Evolutionary conservation across 2,113 vertebrate species (phyloP), one percentile per base, ranked within the genome.

Genomic region (Chloropsis cyanopogon): DNA sequence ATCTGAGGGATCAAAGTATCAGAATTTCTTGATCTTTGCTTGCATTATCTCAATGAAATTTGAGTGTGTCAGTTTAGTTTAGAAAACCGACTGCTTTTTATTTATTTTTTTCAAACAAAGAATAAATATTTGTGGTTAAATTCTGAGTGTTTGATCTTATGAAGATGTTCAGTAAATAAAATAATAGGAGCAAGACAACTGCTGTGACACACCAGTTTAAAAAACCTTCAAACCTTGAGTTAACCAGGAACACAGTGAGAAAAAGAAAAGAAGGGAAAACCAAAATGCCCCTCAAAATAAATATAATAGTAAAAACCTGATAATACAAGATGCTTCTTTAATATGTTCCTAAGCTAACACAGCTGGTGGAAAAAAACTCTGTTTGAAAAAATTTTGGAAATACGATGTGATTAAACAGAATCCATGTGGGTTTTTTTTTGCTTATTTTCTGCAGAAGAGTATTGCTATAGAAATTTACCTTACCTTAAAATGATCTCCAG

Each of bases 141-240:
- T 64, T 61, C 28, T 72, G 7, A 2, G 1, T 46, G 3, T 23
- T 53, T 92, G 18, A 71, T 20, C 64, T 72, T 49, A 42, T 56
- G 39, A 89, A 60, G 33, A 10, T 41, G 16, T 10, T 78, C 13
- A 8, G 22, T 46, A 84, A 49, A 59, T 37, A 79, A 87, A 83
- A 65, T 52, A 70, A 37, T 17, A 60, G 18, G 28, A 82, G 22
- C 11, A 68, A 20, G 26, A 49, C 4, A 52, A 46, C 14, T 71
- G 22, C 6, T 90, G 60, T 63, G 57, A 71, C 72, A 59, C 4
- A 21, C 2, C 26, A 42, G 7, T 52, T 82, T 7, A 26, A 82
- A 47, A 87, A 73, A 12, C 10, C 10, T 47, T 44, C 3, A 12
- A 0, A 1, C 3, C 7, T 12, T 4, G 2, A 11, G 8, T 81